Conservation (phyloP, 2,113 vertebrate species). For the Centropristis striata region DNA sequence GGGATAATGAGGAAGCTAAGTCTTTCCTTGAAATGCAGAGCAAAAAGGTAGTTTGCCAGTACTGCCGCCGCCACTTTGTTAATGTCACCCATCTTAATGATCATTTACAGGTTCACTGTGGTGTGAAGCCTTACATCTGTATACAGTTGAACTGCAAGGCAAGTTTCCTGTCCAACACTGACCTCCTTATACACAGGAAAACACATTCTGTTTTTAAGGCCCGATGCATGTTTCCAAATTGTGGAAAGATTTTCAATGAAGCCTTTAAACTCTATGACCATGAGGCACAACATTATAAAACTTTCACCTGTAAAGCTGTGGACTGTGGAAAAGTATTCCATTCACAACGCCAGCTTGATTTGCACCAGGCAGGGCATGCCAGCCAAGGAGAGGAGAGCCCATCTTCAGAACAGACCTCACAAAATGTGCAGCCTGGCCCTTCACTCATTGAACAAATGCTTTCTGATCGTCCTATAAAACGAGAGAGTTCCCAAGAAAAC, state of each 20-base stretch:
- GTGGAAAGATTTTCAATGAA: constrained; percentile 93
- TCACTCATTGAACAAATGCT: constrained; percentile 60
- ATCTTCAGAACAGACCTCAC: constrained; percentile 50
- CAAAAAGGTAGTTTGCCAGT: constrained; percentile 98
- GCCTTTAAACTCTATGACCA: constrained; percentile 97
- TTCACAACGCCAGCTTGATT: constrained; percentile 91
- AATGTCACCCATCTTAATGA: constrained; percentile 96
- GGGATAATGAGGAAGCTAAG: constrained; percentile 93
- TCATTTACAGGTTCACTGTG: constrained; percentile 97
- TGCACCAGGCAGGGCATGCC: constrained; percentile 88
- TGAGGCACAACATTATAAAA: constrained; percentile 98
- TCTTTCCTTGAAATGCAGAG: constrained; percentile 97
- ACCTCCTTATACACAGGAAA: constrained; percentile 92
- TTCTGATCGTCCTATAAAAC: constrained; percentile 10
- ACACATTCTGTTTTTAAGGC: constrained; percentile 93
- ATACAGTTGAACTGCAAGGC: constrained; percentile 97
- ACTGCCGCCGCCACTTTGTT: constrained; percentile 95
- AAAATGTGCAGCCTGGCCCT: constrained; percentile 22
- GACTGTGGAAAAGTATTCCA: constrained; percentile 94
- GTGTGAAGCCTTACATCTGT: constrained; percentile 95
- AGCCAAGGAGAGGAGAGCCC: constrained; percentile 50
- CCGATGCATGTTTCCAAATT: constrained; percentile 97
- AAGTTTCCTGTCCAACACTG: constrained; percentile 93
- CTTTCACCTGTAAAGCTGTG: constrained; percentile 91
- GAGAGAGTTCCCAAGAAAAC: constrained; percentile 15